Evolutionary conservation across 2,797 vertebrate species (phyloP).

Genomic region (Platalea minor): DNA sequence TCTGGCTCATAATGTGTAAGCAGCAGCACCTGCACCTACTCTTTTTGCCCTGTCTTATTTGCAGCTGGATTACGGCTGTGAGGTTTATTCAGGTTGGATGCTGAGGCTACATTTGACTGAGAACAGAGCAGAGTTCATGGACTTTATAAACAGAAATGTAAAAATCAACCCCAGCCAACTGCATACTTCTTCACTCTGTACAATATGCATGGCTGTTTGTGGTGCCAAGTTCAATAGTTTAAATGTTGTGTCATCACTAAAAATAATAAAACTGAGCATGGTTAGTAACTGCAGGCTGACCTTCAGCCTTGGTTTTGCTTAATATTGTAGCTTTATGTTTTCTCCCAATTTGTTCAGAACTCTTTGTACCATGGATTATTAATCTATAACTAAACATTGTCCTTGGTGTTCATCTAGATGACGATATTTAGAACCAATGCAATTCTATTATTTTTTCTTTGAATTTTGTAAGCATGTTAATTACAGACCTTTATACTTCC

Average conservation of each 20-base stretch:
- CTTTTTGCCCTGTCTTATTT: neutral
- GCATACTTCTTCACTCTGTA: neutral
- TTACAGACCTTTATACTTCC: neutral
- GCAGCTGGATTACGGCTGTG: neutral
- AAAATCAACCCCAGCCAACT: neutral
- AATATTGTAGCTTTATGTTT: conserved; percentile 75
- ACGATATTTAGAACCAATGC: conserved; percentile 74
- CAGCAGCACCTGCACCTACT: neutral
- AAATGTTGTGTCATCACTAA: conserved; percentile 7
- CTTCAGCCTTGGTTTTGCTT: conserved; percentile 63
- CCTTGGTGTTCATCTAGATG: conserved; percentile 69
- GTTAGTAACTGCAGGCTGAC: neutral
- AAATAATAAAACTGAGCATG: neutral
- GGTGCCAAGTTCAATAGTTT: conserved; percentile 24
- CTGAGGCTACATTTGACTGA: neutral
- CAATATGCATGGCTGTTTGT: neutral
- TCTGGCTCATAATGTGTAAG: neutral
- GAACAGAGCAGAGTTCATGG: neutral
- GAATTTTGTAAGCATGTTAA: neutral
- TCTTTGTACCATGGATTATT: conserved; percentile 84
- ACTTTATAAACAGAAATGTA: neutral
- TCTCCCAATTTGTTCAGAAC: conserved; percentile 78
- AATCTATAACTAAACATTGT: conserved; percentile 85
- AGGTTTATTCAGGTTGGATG: neutral
- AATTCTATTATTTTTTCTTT: conserved; percentile 71